phyloP scores from a whole-genome alignment of 2,888 invertebrate species.

The Cybosia mesomella region DNA sequence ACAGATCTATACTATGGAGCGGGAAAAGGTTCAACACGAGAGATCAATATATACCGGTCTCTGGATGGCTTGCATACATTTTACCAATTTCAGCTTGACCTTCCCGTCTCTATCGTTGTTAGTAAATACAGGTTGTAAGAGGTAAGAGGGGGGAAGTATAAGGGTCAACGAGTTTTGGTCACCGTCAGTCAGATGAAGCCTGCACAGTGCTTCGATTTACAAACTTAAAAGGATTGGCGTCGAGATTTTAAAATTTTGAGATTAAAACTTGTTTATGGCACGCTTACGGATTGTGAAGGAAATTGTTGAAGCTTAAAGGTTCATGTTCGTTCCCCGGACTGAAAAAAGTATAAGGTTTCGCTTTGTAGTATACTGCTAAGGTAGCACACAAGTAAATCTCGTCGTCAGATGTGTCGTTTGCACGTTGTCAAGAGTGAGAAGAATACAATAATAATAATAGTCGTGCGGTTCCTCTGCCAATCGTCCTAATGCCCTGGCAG shows the following conservation, averaged over 20 bases:
- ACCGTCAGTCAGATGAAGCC: slow-evolving; percentile 70
- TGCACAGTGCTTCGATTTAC: slow-evolving; percentile 72
- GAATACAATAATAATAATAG: too few species aligned
- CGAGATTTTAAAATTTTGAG: slow-evolving; percentile 65
- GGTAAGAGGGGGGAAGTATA: slow-evolving; percentile 31
- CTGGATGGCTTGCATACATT: slow-evolving; percentile 65
- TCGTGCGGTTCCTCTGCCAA: too few species aligned
- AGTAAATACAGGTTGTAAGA: slow-evolving; percentile 56
- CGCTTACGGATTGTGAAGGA: slow-evolving; percentile 25
- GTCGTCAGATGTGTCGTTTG: too few species aligned
- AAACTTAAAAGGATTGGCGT: slow-evolving; percentile 73
- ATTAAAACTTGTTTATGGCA: slow-evolving; percentile 45
- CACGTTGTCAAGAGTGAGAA: too few species aligned
- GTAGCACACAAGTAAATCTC: not conserved
- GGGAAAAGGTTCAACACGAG: slow-evolving; percentile 47
- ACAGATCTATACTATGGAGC: slow-evolving; percentile 30
- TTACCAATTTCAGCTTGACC: slow-evolving; percentile 59
- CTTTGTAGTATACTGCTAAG: not conserved
- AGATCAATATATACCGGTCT: slow-evolving; percentile 56
- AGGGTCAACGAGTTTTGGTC: slow-evolving; percentile 55
- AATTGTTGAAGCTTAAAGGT: slow-evolving; percentile 6
- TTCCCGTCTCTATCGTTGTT: slow-evolving; percentile 35
- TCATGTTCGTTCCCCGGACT: not conserved
- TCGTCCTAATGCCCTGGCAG: too few species aligned
- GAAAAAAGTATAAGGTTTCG: not conserved